Evolutionary conservation across 1,140 invertebrate species (phyloP).

Genomic region (Pissodes strobi): DNA sequence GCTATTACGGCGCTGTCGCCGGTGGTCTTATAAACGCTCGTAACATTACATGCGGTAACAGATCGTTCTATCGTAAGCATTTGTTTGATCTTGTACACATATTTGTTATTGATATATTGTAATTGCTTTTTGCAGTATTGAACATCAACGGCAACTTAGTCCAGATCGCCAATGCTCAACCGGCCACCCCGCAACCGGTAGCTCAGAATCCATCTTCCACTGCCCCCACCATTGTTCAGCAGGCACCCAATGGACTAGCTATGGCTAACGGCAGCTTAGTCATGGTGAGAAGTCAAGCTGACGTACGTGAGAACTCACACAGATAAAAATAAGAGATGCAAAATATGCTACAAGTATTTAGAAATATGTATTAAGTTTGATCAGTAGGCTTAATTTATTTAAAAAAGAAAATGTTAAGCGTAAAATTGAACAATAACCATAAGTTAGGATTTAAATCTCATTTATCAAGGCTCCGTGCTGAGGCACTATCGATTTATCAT

Average conservation of each 20-base stretch:
- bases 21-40: no score
- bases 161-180: constrained; percentile 63
- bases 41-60: no score
- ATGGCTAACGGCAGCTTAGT: constrained; percentile 66
- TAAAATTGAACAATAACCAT: no score
- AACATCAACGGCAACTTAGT: constrained; percentile 76
- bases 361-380: no score
- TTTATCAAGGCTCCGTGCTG: no score
- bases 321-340: not conserved
- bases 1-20: no score
- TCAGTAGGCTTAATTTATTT: no score
- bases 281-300: constrained; percentile 64
- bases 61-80: no score
- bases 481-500: no score
- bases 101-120: constrained; percentile 43
- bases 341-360: not conserved
- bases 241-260: constrained; percentile 46
- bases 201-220: constrained; percentile 53
- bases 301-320: constrained; percentile 44
- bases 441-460: no score
- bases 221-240: constrained; percentile 48
- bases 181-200: constrained; percentile 48
- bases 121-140: constrained; percentile 60
- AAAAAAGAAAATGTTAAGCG: no score
- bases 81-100: no score